Percentiles rank a stretch among this genome's conserved stretches.
Evolutionary conservation across 2,113 vertebrate species (phyloP).

Genomic region (Ranitomeya imitator): DNA sequence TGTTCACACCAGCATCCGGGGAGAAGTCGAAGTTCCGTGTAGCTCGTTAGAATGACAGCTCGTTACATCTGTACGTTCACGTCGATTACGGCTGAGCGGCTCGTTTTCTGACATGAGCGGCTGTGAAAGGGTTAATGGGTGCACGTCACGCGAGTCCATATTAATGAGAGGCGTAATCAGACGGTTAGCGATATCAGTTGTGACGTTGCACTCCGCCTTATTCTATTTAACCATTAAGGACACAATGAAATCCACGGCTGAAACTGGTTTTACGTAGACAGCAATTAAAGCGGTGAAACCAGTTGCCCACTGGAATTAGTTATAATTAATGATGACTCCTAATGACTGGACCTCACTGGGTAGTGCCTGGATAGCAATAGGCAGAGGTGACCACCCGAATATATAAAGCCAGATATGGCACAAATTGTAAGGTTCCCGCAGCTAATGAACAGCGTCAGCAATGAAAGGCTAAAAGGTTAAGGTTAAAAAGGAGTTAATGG

Average conservation of each 20-base stretch:
- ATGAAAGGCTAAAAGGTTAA: too few relatives aligned
- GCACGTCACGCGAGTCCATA: background rate
- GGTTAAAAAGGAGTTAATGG: background rate
- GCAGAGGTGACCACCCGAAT: background rate
- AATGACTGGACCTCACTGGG: background rate
- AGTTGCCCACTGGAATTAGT: background rate
- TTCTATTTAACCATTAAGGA: background rate
- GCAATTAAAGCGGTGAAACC: background rate
- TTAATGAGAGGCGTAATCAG: background rate
- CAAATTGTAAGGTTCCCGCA: background rate
- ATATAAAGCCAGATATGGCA: background rate
- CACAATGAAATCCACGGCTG: background rate
- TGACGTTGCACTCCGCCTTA: background rate
- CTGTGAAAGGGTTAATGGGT: conserved; percentile 25
- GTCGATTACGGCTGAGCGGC: background rate
- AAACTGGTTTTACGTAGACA: background rate
- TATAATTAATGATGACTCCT: background rate
- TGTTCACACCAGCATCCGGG: background rate
- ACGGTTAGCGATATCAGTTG: background rate
- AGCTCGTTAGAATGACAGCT: conserved; percentile 2
- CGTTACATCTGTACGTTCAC: background rate
- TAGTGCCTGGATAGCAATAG: background rate
- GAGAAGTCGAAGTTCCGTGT: background rate
- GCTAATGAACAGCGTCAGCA: background rate
- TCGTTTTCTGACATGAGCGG: background rate